phyloP scores from a whole-genome alignment of 2,888 invertebrate species.

The Neria commutata region DNA sequence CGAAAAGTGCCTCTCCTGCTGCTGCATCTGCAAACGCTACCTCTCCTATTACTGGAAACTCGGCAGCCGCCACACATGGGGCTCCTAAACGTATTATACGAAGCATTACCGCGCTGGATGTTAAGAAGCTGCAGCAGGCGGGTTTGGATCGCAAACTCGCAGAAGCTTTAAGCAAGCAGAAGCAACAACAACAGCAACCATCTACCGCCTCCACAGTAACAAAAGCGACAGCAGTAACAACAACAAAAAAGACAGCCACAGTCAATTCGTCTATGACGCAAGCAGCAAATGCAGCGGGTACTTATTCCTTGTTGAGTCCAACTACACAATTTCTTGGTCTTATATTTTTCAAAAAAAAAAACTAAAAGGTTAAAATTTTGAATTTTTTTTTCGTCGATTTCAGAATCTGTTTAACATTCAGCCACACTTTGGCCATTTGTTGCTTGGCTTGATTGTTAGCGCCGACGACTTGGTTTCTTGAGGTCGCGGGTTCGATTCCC shows the following conservation, averaged over 20 bases:
- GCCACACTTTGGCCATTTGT: not conserved
- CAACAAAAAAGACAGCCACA: no score
- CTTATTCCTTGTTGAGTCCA: no score
- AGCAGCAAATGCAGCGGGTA: no score
- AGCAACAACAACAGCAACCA: constrained; percentile 20
- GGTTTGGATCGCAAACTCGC: constrained; percentile 55
- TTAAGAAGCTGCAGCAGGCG: constrained; percentile 50
- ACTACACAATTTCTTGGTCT: no score
- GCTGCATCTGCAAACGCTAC: not conserved
- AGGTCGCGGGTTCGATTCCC: constrained; percentile 25
- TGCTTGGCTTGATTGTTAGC: constrained; percentile 16
- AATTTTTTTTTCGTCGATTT: not conserved
- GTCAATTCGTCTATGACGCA: no score
- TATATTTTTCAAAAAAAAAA: no score
- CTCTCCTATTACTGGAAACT: not conserved
- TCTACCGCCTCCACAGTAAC: not conserved
- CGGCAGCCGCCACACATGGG: not conserved
- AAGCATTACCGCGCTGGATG: constrained; percentile 48
- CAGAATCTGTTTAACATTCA: constrained; percentile 14
- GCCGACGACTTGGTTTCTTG: not conserved
- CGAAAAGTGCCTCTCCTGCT: not conserved
- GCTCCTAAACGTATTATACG: constrained; percentile 48
- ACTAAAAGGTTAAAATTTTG: not conserved
- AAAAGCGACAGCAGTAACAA: constrained; percentile 6
- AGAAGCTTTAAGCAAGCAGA: constrained; percentile 49